Conservation (phyloP, 2,113 vertebrate species). For the Ranitomeya variabilis region DNA sequence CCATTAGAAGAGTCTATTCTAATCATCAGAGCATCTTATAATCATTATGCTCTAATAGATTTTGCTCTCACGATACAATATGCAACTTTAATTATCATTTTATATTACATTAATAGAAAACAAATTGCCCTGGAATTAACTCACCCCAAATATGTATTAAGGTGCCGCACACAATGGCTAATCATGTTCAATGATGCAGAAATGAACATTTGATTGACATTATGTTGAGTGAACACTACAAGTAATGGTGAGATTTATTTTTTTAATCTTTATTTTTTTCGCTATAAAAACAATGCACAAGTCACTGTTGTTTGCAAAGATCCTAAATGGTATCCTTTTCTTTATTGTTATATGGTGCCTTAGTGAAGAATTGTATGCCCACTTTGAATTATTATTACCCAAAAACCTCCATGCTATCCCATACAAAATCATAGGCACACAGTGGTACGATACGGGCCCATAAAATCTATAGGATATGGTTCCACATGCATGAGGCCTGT, state of each 20-base stretch:
- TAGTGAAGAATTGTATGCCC: too few species aligned
- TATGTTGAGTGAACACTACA: not conserved
- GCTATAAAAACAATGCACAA: too few species aligned
- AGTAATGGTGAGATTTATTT: not conserved
- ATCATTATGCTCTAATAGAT: conserved; percentile 22
- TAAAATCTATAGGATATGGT: too few species aligned
- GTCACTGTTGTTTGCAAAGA: too few species aligned
- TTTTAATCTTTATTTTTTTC: not conserved
- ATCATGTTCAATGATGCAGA: not conserved
- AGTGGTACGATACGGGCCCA: too few species aligned
- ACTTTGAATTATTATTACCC: too few species aligned
- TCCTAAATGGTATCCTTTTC: too few species aligned
- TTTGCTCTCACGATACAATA: conserved; percentile 20
- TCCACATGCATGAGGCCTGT: too few species aligned
- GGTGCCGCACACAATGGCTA: not conserved
- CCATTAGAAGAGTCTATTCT: conserved; percentile 30
- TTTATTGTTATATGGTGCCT: too few species aligned
- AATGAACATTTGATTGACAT: conserved; percentile 7
- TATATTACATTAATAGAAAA: conserved; percentile 16
- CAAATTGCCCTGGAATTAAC: not conserved
- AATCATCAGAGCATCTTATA: conserved; percentile 27
- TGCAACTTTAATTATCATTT: conserved; percentile 27
- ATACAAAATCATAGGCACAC: too few species aligned
- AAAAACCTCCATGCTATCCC: too few species aligned
- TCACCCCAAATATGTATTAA: not conserved